Percentiles rank a stretch among this genome's conserved stretches.
Evolutionary conservation across 1,140 invertebrate genomes (phyloP).

Genomic region (fruit fly (Drosophila melanogaster)): Release_6_plus_ISO1_MT NT_033777.3:30165001-30165500

Average conservation of each 20-base stretch:
- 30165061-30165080: conserved; percentile 65
- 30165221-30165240: conserved; percentile 94
- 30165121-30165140: neutral
- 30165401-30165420: conserved; percentile 84
- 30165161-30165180: conserved; percentile 94
- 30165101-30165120: conserved; percentile 51
- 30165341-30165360: conserved; percentile 86
- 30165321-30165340: conserved; percentile 87
- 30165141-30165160: conserved; percentile 87
- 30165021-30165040: conserved; percentile 79
- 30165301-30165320: conserved; percentile 95
- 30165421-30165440: conserved; percentile 85
- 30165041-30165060: conserved; percentile 76
- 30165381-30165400: conserved; percentile 65
- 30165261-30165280: conserved; percentile 92
- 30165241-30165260: conserved; percentile 92
- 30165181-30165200: conserved; percentile 98
- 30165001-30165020: conserved; percentile 70
- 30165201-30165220: conserved; percentile 98
- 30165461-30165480: conserved; percentile 81
- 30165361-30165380: conserved; percentile 85
- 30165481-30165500: conserved; percentile 70
- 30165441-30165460: conserved; percentile 85
- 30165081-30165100: conserved; percentile 62
- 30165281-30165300: conserved; percentile 95